phyloP scores from a whole-genome alignment of 2,797 vertebrate species.

The Pangasius krempfi region DNA sequence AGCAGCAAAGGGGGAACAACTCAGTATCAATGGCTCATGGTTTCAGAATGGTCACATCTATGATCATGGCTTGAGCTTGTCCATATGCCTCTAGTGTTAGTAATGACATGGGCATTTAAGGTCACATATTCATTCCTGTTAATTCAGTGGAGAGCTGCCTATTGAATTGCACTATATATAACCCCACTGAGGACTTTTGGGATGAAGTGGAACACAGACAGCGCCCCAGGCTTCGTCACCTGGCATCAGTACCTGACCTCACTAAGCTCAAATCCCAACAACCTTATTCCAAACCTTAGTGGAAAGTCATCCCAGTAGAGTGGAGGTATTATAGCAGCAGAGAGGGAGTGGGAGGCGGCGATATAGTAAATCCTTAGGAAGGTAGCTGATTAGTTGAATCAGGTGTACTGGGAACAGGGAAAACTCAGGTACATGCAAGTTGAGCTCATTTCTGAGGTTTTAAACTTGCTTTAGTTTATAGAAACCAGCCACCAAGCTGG shows the following conservation, averaged over 20 bases:
- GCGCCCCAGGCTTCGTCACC: background rate
- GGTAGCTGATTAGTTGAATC: background rate
- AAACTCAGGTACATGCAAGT: background rate
- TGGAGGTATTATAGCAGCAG: background rate
- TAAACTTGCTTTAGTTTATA: background rate
- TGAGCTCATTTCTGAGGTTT: too few species aligned
- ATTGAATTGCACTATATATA: background rate
- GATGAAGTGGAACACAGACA: background rate
- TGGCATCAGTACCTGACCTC: background rate
- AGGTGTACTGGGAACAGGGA: background rate
- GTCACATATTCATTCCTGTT: background rate
- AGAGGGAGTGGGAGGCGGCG: background rate
- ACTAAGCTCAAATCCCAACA: background rate
- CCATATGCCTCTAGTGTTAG: background rate
- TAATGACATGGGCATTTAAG: background rate
- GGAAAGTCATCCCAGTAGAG: background rate
- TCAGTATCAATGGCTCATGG: background rate
- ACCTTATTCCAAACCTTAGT: background rate
- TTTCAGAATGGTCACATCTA: background rate
- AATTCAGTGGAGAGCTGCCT: background rate
- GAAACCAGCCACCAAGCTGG: background rate
- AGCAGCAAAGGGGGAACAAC: background rate
- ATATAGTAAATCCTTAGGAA: background rate
- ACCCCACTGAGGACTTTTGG: background rate
- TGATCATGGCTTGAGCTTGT: background rate